Base-by-base conservation (phyloP, 2,113 vertebrate genomes). In the Heliornis fulica region DNA sequence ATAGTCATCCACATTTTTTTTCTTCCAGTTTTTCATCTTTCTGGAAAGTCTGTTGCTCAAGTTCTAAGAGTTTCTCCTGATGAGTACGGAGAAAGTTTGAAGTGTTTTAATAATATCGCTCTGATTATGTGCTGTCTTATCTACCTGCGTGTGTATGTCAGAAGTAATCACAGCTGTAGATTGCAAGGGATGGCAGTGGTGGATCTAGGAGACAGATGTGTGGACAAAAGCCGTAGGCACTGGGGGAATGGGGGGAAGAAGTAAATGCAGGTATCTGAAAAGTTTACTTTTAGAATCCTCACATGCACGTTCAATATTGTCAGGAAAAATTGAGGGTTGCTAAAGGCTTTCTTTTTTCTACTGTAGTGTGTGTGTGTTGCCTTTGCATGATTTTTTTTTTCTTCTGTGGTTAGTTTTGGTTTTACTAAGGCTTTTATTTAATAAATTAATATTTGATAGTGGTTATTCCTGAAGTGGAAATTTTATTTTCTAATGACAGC, bases 401-500 rank as follows among this genome's bases (percentile, higher is more conserved):
- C 6, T 56, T 43, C 15, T n/a, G 9, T 56, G 23, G 11, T 82
- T 94, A 64, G 15, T 59, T 89, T 91, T 80, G 13, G 22, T 63
- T 93, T 8, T 75, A 64, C 56, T 75, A 79, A 66, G 19, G 3
- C 7, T 88, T 88, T 90, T 80, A 50, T 72, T 91, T 51, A 84
- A 50, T 61, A 76, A 69, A 85, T 76, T 53, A 38, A 34, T 71
- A 69, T 21, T 45, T 69, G 84, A 25, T 18, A 50, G 34, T 46
- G 4, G 43, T 83, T 93, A 89, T 90, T 96, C 57, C 45, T 60
- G 25, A 70, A 88, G 46, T 66, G 50, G 19, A 51, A 79, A 63
- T 93, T 89, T 90, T 76, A 87, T 87, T 94, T n/a, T 87, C 60
- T 89, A 51, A 61, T 71, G 82, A 53, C 93, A 94, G 41, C 81